phyloP scores from a whole-genome alignment of 2,888 invertebrate species.

The Drosophila mimica region DNA sequence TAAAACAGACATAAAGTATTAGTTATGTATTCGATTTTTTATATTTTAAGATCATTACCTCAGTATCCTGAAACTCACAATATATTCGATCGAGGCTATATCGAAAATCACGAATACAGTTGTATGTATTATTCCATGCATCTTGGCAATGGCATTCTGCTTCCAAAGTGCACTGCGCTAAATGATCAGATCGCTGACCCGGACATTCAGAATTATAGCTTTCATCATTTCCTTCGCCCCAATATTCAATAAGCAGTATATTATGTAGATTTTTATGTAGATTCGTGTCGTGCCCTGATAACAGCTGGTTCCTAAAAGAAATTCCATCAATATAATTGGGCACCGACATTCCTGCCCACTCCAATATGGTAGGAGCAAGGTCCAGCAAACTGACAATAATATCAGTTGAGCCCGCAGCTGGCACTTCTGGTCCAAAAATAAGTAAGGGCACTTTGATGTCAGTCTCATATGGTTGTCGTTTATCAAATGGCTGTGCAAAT shows the following conservation, averaged over 20 bases:
- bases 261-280: constrained; percentile 7
- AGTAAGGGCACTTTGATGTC: constrained; percentile 94
- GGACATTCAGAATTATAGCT: constrained; percentile 88
- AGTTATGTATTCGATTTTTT: not conserved
- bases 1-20: constrained; percentile 77
- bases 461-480: constrained; percentile 95
- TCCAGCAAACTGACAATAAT: constrained; percentile 92
- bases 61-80: constrained; percentile 85
- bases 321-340: constrained; percentile 88
- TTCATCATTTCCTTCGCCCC: constrained; percentile 89
- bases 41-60: constrained; percentile 78
- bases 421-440: constrained; percentile 90
- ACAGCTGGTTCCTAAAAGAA: constrained; percentile 85
- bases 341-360: constrained; percentile 87
- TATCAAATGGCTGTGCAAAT: constrained; percentile 94
- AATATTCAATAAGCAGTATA: constrained; percentile 91
- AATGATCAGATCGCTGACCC: constrained; percentile 85
- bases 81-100: constrained; percentile 83
- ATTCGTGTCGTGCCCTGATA: constrained; percentile 21
- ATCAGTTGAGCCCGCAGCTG: constrained; percentile 85
- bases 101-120: constrained; percentile 90
- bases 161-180: constrained; percentile 88
- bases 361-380: constrained; percentile 92
- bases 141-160: constrained; percentile 95
- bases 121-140: constrained; percentile 92